Conservation (phyloP, 2,113 vertebrate genomes). For the Pseudonaja textilis region DNA sequence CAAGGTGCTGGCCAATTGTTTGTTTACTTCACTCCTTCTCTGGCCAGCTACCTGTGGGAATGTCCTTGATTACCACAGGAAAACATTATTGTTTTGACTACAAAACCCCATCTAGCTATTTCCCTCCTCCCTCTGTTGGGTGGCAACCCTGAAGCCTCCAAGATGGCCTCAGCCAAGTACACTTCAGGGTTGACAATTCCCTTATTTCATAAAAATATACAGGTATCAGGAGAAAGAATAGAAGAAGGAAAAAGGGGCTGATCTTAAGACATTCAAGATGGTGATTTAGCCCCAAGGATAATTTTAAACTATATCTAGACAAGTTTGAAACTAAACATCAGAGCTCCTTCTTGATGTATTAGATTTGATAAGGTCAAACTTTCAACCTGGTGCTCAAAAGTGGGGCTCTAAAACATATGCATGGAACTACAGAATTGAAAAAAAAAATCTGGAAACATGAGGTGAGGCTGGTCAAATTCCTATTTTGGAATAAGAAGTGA, state of each 20-base stretch:
- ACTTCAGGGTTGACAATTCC: not conserved
- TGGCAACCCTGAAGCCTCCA: no score
- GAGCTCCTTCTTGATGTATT: slow-evolving; percentile 21
- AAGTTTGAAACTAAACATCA: slow-evolving; percentile 12
- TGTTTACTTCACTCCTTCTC: no score
- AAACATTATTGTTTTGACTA: no score
- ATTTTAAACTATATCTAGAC: not conserved
- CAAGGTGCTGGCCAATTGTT: no score
- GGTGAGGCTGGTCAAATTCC: not conserved
- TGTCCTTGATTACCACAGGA: no score
- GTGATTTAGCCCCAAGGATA: not conserved
- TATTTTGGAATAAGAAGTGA: not conserved
- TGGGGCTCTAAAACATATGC: slow-evolving; percentile 15
- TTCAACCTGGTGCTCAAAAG: slow-evolving; percentile 21
- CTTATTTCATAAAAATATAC: not conserved
- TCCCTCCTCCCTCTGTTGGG: no score
- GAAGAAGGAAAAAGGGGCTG: not conserved
- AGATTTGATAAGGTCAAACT: slow-evolving; percentile 21
- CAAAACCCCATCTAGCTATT: no score
- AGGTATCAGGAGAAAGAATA: not conserved
- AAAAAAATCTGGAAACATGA: not conserved
- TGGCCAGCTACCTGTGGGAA: no score
- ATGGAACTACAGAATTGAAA: not conserved
- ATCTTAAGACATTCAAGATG: not conserved
- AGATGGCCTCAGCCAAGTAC: no score